Evolutionary conservation across 2,797 vertebrate genomes (phyloP).

Genomic region (Micropoecilia bifurca): DNA sequence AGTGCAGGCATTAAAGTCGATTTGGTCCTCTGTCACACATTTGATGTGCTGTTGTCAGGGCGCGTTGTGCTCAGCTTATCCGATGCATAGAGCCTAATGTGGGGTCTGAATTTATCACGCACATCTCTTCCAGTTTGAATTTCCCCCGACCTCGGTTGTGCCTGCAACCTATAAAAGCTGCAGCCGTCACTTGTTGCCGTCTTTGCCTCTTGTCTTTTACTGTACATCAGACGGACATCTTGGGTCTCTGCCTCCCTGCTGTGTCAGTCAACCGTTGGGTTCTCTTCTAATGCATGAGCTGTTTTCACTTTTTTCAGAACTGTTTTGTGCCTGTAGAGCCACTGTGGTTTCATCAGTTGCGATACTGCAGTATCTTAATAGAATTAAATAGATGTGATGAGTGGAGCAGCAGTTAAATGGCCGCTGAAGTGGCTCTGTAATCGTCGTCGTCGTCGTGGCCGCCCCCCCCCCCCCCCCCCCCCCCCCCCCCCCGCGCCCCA

Average conservation of each 20-base stretch:
- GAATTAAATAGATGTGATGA: constrained; percentile 64
- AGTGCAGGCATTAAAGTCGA: constrained; percentile 12
- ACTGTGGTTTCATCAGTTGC: constrained; percentile 30
- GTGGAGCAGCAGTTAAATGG: constrained; percentile 49
- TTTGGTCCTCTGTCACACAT: background rate
- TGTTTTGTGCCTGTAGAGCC: constrained; percentile 17
- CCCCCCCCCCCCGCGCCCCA: too few species aligned
- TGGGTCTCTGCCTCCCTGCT: background rate
- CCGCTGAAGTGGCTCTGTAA: constrained; percentile 57
- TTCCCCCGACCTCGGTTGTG: constrained; percentile 4
- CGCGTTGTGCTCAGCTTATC: constrained; percentile 9
- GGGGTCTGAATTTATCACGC: constrained; percentile 23
- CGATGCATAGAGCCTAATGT: constrained; percentile 18
- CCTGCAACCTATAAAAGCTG: constrained; percentile 17
- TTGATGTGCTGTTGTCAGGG: constrained; percentile 10
- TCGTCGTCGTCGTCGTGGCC: too few species aligned
- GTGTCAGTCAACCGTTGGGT: constrained; percentile 32
- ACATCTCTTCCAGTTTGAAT: constrained; percentile 14
- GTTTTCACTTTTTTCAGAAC: constrained; percentile 31
- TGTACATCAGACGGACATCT: constrained; percentile 27
- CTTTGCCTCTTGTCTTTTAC: constrained; percentile 13
- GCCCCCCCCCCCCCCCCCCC: constrained; percentile 26
- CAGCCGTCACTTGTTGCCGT: constrained; percentile 26
- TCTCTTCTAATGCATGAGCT: constrained; percentile 22
- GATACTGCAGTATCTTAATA: constrained; percentile 54